Conservation (phyloP, 2,888 invertebrate species). For the Lamellibrachia columna region DNA sequence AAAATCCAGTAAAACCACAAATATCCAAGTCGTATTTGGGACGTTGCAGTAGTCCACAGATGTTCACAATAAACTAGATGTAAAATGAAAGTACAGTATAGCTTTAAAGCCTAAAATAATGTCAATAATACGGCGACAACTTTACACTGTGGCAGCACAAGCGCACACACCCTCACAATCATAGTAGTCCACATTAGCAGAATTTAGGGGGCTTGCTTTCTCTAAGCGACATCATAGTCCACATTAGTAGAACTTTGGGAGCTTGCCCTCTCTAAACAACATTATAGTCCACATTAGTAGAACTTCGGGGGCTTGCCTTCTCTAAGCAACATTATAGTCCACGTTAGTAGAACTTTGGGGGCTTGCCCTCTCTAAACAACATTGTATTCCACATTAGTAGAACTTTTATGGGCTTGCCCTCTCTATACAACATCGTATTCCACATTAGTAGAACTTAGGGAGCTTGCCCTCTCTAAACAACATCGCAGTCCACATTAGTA, state of each 20-base stretch:
- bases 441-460: background rate
- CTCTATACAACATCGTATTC: background rate
- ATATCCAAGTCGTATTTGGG: too few species aligned
- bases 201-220: conserved; percentile 86
- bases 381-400: background rate
- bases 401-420: background rate
- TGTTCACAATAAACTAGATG: too few species aligned
- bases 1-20: too few species aligned
- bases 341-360: conserved; percentile 81
- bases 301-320: conserved; percentile 85
- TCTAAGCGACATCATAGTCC: background rate
- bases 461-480: background rate
- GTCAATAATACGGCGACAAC: too few species aligned
- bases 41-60: too few species aligned
- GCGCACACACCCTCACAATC: too few species aligned
- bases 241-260: conserved; percentile 81
- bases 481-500: background rate
- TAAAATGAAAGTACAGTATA: too few species aligned
- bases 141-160: too few species aligned
- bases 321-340: background rate
- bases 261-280: conserved; percentile 62
- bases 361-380: conserved; percentile 62
- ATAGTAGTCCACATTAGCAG: conserved; percentile 34
- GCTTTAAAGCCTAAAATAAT: too few species aligned
- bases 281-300: conserved; percentile 33